These are phyloP conservation scores for Alentia gelatinosa DNA, from an alignment of 2,888 invertebrate species.

Conservation along the genomic window DNA sequence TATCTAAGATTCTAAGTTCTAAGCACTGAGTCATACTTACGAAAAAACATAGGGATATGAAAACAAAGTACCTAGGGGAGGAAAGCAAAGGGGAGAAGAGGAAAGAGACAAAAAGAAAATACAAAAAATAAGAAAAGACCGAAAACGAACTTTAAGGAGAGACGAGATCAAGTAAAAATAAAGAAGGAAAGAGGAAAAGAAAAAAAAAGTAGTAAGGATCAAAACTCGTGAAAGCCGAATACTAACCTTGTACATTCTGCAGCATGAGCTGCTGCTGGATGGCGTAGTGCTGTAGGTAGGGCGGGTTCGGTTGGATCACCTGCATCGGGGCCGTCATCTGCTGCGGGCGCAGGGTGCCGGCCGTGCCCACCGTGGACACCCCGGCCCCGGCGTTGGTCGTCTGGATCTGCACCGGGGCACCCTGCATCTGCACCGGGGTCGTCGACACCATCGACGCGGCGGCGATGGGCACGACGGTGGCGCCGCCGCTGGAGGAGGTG, in stretches of 20 bases:
- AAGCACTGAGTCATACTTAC: no score
- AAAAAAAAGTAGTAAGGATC: background rate
- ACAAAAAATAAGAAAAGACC: no score
- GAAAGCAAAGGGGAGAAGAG: no score
- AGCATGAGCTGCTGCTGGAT: slow-evolving; percentile 40
- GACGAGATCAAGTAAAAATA: background rate
- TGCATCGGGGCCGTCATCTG: slow-evolving; percentile 28
- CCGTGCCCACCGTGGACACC: background rate
- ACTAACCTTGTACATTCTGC: slow-evolving; percentile 16
- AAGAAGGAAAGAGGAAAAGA: background rate
- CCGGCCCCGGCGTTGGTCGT: background rate
- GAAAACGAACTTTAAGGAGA: background rate
- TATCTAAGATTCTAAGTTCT: no score
- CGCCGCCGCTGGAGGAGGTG: background rate
- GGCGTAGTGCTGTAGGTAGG: slow-evolving; percentile 27
- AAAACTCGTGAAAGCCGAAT: background rate
- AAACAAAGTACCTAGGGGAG: no score
- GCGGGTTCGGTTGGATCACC: background rate
- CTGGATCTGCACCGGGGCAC: slow-evolving; percentile 1
- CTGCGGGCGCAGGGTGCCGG: background rate
- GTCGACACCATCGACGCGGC: background rate
- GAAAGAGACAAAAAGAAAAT: no score
- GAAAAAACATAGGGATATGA: no score
- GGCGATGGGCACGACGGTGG: slow-evolving; percentile 25
- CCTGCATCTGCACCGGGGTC: slow-evolving; percentile 5